phyloP scores from a whole-genome alignment of 2,888 invertebrate genomes.

The Sarcophaga carnaria region DNA sequence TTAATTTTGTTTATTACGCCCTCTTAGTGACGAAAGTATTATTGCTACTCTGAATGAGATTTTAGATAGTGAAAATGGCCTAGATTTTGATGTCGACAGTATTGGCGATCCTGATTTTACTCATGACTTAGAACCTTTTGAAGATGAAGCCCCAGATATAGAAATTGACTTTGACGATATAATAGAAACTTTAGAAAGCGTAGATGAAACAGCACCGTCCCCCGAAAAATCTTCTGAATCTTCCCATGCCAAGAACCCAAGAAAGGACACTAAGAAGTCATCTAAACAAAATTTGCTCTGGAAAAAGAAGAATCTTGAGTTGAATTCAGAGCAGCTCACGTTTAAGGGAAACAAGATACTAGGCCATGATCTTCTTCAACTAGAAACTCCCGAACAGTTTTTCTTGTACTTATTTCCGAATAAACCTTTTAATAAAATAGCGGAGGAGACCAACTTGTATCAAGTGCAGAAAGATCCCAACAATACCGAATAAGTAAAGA shows the following conservation, averaged over 20 bases:
- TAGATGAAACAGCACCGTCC: conserved; percentile 28
- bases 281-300: conserved; percentile 30
- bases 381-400: conserved; percentile 26
- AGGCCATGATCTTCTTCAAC: conserved; percentile 19
- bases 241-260: conserved; percentile 16
- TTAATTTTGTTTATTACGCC: neutral
- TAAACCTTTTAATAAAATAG: conserved; percentile 41
- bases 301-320: conserved; percentile 32
- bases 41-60: conserved; percentile 23
- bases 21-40: conserved; percentile 13
- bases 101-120: conserved; percentile 30
- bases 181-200: conserved; percentile 28
- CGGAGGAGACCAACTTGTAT: conserved; percentile 54
- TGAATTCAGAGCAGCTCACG: conserved; percentile 44
- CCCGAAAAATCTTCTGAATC: conserved; percentile 20
- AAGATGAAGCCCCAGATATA: conserved; percentile 22
- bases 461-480: conserved; percentile 62
- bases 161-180: conserved; percentile 25
- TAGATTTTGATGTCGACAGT: conserved; percentile 35
- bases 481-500: conserved; percentile 45
- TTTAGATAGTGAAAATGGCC: conserved; percentile 46
- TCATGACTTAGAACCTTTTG: conserved; percentile 27
- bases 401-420: conserved; percentile 32
- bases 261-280: conserved; percentile 21
- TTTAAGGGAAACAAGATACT: conserved; percentile 27